A percentile compares a stretch with the other conserved stretches of the same genome.
Evolutionary conservation across 1,140 invertebrate genomes (phyloP).

Genomic region (Diachasma alloeum): DNA sequence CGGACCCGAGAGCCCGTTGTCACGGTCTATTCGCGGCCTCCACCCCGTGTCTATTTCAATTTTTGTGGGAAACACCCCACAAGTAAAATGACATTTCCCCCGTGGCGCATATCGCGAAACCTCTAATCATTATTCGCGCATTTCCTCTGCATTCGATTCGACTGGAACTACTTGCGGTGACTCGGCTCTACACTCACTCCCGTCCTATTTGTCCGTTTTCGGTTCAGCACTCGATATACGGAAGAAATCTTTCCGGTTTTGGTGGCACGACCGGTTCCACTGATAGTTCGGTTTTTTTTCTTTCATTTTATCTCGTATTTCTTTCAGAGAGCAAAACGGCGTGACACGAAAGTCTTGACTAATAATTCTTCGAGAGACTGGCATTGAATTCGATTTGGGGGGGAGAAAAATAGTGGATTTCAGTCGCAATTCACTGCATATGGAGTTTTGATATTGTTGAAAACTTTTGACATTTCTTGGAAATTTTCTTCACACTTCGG

Average conservation of each 20-base stretch:
- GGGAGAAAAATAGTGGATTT: too few relatives aligned
- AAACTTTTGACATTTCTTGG: too few relatives aligned
- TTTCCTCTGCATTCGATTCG: not conserved
- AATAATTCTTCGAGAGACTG: too few relatives aligned
- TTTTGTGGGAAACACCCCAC: not conserved
- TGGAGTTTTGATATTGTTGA: too few relatives aligned
- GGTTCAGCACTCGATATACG: slow-evolving; percentile 44
- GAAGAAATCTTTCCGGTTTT: slow-evolving; percentile 62
- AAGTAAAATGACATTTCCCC: not conserved
- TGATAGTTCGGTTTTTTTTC: not conserved
- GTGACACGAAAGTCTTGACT: not conserved
- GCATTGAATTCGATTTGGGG: too few relatives aligned
- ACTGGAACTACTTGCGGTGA: not conserved
- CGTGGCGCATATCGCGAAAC: too few relatives aligned
- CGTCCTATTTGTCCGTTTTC: slow-evolving; percentile 59
- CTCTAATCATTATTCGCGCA: not conserved
- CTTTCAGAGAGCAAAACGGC: not conserved
- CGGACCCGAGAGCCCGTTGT: not conserved
- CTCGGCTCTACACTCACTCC: slow-evolving; percentile 23
- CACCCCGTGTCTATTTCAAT: not conserved
- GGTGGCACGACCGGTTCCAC: slow-evolving; percentile 56
- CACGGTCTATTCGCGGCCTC: not conserved
- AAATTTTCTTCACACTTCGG: too few relatives aligned
- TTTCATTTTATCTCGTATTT: not conserved
- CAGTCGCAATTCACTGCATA: too few relatives aligned